These are phyloP conservation scores for Herpetotheres cachinnans DNA, from an alignment of 2,113 vertebrate genomes.

Conservation along the genomic window DNA sequence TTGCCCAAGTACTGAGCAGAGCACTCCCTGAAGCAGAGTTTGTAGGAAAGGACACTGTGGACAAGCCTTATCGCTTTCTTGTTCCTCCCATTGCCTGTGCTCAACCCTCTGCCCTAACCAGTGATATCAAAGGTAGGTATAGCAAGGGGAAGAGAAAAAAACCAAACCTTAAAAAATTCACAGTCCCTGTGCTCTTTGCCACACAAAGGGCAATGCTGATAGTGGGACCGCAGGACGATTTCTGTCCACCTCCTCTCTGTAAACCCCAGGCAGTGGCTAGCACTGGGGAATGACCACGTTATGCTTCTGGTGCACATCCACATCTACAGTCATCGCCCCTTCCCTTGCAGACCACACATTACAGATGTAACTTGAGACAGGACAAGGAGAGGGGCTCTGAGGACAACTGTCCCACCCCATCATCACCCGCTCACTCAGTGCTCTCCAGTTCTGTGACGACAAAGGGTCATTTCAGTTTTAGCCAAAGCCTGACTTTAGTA, in stretches of 20 bases:
- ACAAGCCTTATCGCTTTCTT: not conserved
- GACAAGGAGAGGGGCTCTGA: not conserved
- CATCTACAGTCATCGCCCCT: not conserved
- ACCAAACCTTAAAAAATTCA: too few relatives aligned
- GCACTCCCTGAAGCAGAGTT: not conserved
- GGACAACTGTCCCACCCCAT: not conserved
- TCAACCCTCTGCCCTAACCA: not conserved
- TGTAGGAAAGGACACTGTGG: not conserved
- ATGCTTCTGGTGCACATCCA: not conserved
- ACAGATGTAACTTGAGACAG: too few relatives aligned
- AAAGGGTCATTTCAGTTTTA: not conserved
- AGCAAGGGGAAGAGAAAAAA: rapidly evolving
- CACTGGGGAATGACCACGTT: not conserved
- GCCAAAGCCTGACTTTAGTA: not conserved
- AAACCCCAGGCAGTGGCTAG: not conserved
- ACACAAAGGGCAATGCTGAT: not conserved
- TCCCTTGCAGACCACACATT: not conserved
- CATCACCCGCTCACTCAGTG: not conserved
- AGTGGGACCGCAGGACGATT: not conserved
- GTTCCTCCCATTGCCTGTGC: not conserved
- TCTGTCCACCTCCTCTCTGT: not conserved
- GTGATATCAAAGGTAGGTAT: not conserved
- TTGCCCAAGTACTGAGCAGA: not conserved
- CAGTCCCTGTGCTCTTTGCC: not conserved
- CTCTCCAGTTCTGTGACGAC: not conserved